Evolutionary conservation across 2,113 vertebrate genomes (phyloP).

Genomic region (Misgurnus mizolepis): DNA sequence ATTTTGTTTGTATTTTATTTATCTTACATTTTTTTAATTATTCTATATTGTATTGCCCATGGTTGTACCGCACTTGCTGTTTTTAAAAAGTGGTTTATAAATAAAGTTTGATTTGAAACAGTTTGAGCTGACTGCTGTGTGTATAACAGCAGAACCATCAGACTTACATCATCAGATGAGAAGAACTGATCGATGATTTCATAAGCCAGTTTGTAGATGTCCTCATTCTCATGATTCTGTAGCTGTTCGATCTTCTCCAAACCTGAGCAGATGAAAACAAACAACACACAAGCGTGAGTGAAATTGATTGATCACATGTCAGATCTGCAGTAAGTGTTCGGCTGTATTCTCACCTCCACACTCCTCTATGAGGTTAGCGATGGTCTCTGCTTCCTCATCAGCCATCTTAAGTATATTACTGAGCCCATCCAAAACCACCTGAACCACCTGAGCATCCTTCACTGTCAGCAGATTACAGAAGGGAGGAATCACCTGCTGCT

Average conservation of each 20-base stretch:
- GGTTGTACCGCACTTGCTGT: no score
- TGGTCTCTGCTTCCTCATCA: constrained; percentile 95
- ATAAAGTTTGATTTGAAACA: no score
- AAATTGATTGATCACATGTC: no score
- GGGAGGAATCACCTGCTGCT: constrained; percentile 97
- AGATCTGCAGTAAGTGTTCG: background rate
- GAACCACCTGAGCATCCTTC: constrained; percentile 98
- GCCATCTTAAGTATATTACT: constrained; percentile 99
- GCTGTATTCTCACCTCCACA: constrained; percentile 82
- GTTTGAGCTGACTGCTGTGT: no score
- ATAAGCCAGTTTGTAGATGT: constrained; percentile 99
- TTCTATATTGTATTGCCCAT: no score
- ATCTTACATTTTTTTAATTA: no score
- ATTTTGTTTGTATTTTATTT: no score
- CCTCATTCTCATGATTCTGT: constrained; percentile 99
- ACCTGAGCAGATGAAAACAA: constrained; percentile 68
- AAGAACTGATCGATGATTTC: constrained; percentile 99
- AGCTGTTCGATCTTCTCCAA: constrained; percentile 98
- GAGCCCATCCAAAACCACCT: constrained; percentile 96
- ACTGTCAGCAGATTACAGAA: constrained; percentile 98
- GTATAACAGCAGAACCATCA: background rate
- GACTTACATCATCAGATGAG: constrained; percentile 98
- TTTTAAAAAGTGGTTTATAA: no score
- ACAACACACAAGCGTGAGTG: no score
- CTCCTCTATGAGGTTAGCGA: constrained; percentile 98